Base-by-base conservation (phyloP, 1,140 invertebrate species). In the Zelostemma sp. region DNA sequence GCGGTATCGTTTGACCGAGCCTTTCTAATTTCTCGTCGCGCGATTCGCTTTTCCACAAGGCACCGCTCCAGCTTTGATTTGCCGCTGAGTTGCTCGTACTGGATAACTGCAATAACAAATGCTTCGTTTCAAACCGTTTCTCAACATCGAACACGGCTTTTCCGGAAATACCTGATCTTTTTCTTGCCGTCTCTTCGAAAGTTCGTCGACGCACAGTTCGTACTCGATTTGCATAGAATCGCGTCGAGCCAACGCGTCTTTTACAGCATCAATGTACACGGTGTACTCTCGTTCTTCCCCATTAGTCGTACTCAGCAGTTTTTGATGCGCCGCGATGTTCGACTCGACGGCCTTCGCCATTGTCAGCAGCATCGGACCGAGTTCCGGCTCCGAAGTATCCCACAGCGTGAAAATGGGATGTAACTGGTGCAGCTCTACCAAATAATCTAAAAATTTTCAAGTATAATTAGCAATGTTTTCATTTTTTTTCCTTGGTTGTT, bases 141-240 rank as follows among this genome's bases (percentile, higher is more conserved):
- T 28, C 25, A 28, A 28, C 25, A 28, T 28, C 3, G 8, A 28
- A 28, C 8, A 4, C 25, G 8, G 8, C 8, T 28, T 28, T 28
- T 28, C 8, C 8, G 25, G 8, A 8, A 28, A 28, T 63, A 91
- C 89, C 80, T 91, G 88, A 73, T 91, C 89, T 76, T 89, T 89
- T 79, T 92, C 91, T 46, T 84, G 79, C 77, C 88, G 87, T 69
- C 86, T 87, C 63, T 89, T 91, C 18, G 88, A 85, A 12, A 92
- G 78, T 69, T 92, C 90, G 43, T 92, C 90, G 14, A 90, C 73
- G 1, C 88, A 89, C 50, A 86, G 80, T 76, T 93, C 91, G 75
- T 91, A 92, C 58, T 90, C 87, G 61, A 88, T 88, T 78, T 93
- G 91, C 78, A 91, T 89, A n/a, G 85, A 85, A 76, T 93, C 91